Conservation (phyloP, 2,113 vertebrate genomes). For the Melanocharis versteri region DNA sequence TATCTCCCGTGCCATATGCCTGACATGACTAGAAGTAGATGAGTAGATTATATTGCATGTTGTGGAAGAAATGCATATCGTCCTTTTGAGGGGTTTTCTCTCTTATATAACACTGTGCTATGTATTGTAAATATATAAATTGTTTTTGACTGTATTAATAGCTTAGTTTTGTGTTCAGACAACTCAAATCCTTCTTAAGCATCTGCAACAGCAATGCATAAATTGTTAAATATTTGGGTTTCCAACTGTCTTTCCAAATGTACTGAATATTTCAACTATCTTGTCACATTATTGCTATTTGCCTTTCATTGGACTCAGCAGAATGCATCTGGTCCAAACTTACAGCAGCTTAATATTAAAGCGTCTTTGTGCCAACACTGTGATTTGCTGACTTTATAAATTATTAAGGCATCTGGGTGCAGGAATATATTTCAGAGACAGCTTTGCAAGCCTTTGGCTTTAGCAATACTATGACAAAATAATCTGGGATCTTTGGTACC, state of each 20-base stretch:
- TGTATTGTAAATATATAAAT: not conserved
- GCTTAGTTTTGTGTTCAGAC: not conserved
- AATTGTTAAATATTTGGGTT: conserved; percentile 26
- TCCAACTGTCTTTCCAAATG: conserved; percentile 5
- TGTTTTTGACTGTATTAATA: not conserved
- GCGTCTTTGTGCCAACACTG: not conserved
- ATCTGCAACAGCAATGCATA: not conserved
- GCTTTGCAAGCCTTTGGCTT: not conserved
- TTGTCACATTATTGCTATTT: not conserved
- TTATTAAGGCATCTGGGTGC: conserved; percentile 29
- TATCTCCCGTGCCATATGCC: not conserved
- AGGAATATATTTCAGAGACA: not conserved
- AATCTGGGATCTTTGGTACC: not conserved
- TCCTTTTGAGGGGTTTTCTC: not conserved
- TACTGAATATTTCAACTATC: conserved; percentile 23
- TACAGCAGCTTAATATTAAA: conserved; percentile 25
- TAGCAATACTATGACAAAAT: not conserved
- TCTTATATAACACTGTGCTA: not conserved
- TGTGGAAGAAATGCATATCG: not conserved
- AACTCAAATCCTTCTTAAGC: not conserved
- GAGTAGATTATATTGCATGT: not conserved
- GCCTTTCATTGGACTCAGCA: not conserved
- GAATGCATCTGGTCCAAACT: not conserved
- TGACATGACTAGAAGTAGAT: not conserved
- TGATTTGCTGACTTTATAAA: conserved; percentile 32